Conservation (phyloP, 30 jellyfish, hydroid and myxozoan species). For the Haliclystus octoradiatus region DNA sequence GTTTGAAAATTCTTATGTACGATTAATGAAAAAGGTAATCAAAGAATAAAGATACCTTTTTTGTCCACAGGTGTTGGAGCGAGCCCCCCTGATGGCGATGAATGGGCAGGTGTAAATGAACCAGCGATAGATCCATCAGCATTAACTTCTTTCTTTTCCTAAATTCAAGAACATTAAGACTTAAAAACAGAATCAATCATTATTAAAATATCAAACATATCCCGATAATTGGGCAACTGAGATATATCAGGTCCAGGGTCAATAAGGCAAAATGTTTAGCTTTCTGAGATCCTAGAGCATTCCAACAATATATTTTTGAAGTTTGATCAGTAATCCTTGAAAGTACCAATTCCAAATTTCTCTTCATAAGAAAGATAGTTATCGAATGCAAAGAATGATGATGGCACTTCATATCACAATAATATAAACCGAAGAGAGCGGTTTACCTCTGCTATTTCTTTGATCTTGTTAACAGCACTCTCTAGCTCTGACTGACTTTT, state of each 20-base stretch:
- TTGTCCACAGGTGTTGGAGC: neutral
- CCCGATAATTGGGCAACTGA: neutral
- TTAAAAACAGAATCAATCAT: neutral
- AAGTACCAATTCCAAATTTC: too few relatives aligned
- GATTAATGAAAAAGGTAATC: neutral
- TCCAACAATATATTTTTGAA: too few relatives aligned
- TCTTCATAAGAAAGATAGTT: too few relatives aligned
- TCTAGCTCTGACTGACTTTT: constrained; percentile 32
- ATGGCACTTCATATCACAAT: neutral
- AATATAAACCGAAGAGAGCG: neutral
- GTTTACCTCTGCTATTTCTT: neutral
- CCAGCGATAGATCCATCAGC: constrained; percentile 56
- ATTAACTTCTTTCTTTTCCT: constrained; percentile 49
- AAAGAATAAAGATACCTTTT: neutral
- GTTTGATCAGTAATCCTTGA: too few relatives aligned
- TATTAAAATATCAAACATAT: too few relatives aligned
- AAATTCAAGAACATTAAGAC: neutral
- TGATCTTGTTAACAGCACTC: constrained; percentile 45
- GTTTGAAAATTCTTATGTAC: neutral
- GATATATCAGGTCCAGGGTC: too few relatives aligned
- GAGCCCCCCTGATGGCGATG: constrained; percentile 12
- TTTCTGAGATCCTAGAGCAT: too few relatives aligned
- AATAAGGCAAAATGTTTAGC: too few relatives aligned
- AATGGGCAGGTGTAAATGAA: constrained; percentile 86
- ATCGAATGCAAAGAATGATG: neutral